phyloP scores from a whole-genome alignment of 2,797 vertebrate species.

The Paramormyrops hopkinsi region DNA sequence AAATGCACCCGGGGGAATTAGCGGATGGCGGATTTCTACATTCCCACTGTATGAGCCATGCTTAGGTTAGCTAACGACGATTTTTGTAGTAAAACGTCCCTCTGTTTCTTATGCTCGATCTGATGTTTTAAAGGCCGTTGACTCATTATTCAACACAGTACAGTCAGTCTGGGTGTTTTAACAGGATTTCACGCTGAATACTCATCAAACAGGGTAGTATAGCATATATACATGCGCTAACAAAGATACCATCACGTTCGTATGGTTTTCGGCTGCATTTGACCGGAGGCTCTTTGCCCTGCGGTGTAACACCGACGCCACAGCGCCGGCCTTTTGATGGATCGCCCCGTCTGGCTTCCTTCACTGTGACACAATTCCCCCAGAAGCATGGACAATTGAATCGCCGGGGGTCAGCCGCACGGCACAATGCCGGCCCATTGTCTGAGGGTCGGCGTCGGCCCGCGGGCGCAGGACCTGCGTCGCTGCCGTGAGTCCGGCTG shows the following conservation, averaged over 20 bases:
- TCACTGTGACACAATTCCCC: slow-evolving; percentile 14
- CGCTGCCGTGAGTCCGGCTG: background rate
- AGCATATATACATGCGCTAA: background rate
- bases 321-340: background rate
- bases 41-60: background rate
- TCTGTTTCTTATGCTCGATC: background rate
- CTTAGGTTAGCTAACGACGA: background rate
- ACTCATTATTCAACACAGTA: background rate
- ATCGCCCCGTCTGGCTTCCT: background rate
- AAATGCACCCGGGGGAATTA: background rate
- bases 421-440: slow-evolving; percentile 17
- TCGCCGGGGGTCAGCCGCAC: background rate
- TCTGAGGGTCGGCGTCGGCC: background rate
- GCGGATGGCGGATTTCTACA: background rate
- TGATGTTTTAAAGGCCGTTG: background rate
- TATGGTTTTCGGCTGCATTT: background rate
- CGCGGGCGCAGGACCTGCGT: background rate
- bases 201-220: background rate
- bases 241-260: background rate
- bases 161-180: background rate
- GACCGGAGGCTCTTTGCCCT: background rate
- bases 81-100: background rate
- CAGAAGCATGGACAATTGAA: slow-evolving; percentile 15
- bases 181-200: background rate
- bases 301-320: background rate